Evolutionary conservation across 2,888 invertebrate genomes (phyloP), one percentile per base, ranked within the genome.

Genomic region (Eustalomyia histrio): DNA sequence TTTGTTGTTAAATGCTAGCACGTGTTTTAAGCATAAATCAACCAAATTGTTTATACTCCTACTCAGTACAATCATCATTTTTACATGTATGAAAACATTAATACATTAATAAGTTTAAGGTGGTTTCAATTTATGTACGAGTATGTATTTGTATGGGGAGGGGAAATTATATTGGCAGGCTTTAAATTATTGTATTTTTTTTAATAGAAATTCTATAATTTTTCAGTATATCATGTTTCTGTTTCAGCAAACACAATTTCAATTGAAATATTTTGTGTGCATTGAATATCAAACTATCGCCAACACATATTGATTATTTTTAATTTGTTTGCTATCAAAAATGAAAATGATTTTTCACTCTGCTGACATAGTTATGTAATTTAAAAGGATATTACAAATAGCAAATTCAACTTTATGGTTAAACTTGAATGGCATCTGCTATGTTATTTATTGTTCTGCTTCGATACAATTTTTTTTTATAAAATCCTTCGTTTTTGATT

Each of bases 1-100:
- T 67, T 81, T 78, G 63, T 58, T 78, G 78, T 81, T 78, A 78
- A 81, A 81, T 71, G 65, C 71, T 71, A 61, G 61, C 78, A 81
- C 81, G 81, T 78, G 78, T 63, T 67, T 73, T 58, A 78, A 57
- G 63, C 71, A 81, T 81, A 81, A 81, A 81, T 81, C 81, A 81
- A 78, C 53, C 57, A 71, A 71, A 67, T 63, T 71, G 29, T 29
- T 17, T 43, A 39, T 33, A 43, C 39, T 29, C 50, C 29, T 2
- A 33, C n/a, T 12, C 14, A 18, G 8, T 17, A 16, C 9, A 33
- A 29, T 14, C 14, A 43, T 12, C 39, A 39, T 39, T 12, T 14
- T 12, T 39, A 12, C n/a, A 29, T 29, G n/a, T 7, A 29, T 29
- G 29, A 29, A 7, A 29, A 29, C 29, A 29, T 29, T 29, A 29